These are phyloP conservation scores for Leuciscus waleckii DNA, from an alignment of 2,797 vertebrate species.

Conservation along the genomic window DNA sequence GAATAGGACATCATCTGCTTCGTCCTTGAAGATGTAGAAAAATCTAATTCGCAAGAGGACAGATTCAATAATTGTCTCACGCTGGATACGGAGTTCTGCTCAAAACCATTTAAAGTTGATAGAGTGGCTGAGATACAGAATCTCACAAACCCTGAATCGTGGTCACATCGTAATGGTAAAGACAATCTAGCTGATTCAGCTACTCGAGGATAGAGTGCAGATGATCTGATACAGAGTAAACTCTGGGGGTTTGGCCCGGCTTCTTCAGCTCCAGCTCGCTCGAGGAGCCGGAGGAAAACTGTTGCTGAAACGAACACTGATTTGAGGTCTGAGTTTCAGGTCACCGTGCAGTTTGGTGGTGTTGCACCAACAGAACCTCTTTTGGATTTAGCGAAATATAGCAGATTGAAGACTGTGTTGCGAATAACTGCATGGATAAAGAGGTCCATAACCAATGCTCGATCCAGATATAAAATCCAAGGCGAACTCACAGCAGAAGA, in stretches of 20 bases:
- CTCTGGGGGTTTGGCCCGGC: not conserved
- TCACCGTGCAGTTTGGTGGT: not conserved
- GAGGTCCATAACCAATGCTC: slow-evolving; percentile 31
- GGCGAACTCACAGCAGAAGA: slow-evolving; percentile 32
- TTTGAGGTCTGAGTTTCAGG: not conserved
- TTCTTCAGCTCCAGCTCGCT: not conserved
- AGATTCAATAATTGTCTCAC: not conserved
- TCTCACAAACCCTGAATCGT: not conserved
- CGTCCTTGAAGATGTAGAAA: not conserved
- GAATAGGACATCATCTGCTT: not conserved
- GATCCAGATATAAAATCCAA: not conserved
- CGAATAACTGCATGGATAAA: slow-evolving; percentile 47
- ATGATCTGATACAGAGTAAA: not conserved
- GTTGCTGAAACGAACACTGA: not conserved
- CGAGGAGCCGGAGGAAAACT: not conserved
- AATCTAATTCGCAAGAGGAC: not conserved
- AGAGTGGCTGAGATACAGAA: not conserved
- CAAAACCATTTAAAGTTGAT: not conserved
- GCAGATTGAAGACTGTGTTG: slow-evolving; percentile 22
- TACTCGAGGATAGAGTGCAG: not conserved
- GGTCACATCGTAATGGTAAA: not conserved
- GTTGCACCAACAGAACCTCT: not conserved
- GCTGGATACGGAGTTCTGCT: not conserved
- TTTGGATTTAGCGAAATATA: not conserved
- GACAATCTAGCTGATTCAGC: not conserved